phyloP scores from a whole-genome alignment of 1,140 invertebrate genomes.

The Drosophila littoralis region DNA sequence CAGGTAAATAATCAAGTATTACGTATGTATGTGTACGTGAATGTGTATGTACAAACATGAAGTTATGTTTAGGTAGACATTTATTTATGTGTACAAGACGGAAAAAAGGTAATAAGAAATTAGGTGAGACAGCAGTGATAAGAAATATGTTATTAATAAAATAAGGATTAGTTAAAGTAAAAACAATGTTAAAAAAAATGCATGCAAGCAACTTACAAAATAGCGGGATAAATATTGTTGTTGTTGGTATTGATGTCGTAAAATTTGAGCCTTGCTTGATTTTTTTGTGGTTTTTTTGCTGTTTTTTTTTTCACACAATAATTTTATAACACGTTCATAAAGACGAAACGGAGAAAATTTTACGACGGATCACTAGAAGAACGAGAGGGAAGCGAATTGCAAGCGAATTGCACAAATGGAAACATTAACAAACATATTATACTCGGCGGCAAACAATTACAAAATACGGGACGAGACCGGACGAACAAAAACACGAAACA shows the following conservation, averaged over 20 bases:
- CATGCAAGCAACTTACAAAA: constrained; percentile 58
- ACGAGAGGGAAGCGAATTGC: not conserved
- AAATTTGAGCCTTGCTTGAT: constrained; percentile 18
- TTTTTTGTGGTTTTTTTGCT: constrained; percentile 11
- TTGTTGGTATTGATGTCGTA: constrained; percentile 6
- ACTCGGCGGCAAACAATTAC: constrained; percentile 17
- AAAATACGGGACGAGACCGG: constrained; percentile 21
- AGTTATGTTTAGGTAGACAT: constrained; percentile 26
- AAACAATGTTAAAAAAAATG: constrained; percentile 20
- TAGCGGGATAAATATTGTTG: constrained; percentile 13
- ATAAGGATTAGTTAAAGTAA: constrained; percentile 14
- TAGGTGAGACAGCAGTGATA: constrained; percentile 41
- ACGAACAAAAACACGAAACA: constrained; percentile 29
- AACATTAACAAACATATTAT: constrained; percentile 29
- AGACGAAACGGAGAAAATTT: constrained; percentile 22
- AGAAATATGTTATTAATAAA: constrained; percentile 51
- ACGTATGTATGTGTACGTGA: not conserved
- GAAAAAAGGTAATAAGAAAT: constrained; percentile 14
- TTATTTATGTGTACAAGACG: constrained; percentile 29
- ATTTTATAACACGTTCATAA: constrained; percentile 43
- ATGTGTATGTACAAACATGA: constrained; percentile 20
- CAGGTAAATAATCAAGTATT: constrained; percentile 49
- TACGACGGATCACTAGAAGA: constrained; percentile 29
- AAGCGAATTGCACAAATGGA: constrained; percentile 20
- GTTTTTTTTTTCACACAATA: constrained; percentile 29